phyloP scores from a whole-genome alignment of 2,113 vertebrate species.

The Siniperca knerii region DNA sequence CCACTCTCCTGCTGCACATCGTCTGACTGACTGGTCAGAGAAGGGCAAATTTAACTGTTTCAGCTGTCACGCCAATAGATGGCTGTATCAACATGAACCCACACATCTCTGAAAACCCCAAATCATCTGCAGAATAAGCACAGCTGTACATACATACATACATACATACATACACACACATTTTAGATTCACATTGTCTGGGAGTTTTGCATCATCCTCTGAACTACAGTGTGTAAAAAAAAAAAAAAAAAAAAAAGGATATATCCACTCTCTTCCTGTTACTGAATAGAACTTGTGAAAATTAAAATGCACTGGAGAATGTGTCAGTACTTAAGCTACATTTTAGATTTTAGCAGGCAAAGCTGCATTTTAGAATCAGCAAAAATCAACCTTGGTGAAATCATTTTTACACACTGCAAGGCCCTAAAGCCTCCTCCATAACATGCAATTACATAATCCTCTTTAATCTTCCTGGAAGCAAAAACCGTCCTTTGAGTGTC shows the following conservation, averaged over 20 bases:
- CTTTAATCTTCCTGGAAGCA: conserved; percentile 62
- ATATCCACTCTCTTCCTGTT: not conserved
- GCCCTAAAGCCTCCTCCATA: conserved; percentile 47
- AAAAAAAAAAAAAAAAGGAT: not conserved
- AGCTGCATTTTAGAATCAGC: conserved; percentile 14
- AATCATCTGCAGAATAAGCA: not conserved
- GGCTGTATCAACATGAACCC: not conserved
- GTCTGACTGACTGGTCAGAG: conserved; percentile 26
- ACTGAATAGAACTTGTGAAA: not conserved
- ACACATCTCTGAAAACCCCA: not conserved
- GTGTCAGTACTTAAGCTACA: not conserved
- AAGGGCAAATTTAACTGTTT: conserved; percentile 12
- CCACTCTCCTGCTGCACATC: conserved; percentile 10
- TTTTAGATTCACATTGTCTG: not conserved
- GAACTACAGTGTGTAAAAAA: not conserved
- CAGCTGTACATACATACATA: too few relatives aligned
- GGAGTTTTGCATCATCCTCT: not conserved
- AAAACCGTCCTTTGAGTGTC: conserved; percentile 33
- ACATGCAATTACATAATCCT: conserved; percentile 61
- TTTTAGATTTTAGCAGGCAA: conserved; percentile 31
- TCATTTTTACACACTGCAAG: conserved; percentile 20
- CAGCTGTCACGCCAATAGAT: not conserved
- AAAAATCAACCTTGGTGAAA: conserved; percentile 25
- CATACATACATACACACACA: too few relatives aligned
- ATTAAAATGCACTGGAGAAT: not conserved